phyloP scores from a whole-genome alignment of 1,140 invertebrate species.

The Hesperophylax magnus region DNA sequence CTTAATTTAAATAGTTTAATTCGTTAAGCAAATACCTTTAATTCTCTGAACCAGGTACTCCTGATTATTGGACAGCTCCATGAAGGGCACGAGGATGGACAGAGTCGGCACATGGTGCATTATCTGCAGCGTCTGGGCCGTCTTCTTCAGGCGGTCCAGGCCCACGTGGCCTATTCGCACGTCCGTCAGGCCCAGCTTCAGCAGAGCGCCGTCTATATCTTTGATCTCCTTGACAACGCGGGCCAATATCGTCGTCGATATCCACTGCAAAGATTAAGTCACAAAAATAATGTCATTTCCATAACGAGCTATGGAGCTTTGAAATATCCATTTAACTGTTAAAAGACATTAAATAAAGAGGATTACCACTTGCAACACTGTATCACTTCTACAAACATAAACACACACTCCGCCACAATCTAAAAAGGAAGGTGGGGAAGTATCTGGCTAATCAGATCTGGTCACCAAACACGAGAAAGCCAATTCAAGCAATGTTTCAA shows the following conservation, averaged over 20 bases:
- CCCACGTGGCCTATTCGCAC: constrained; percentile 79
- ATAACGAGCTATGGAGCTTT: too few species aligned
- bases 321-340: too few species aligned
- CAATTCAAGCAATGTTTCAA: too few species aligned
- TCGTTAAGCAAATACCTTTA: constrained; percentile 63
- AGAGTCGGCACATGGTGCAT: constrained; percentile 78
- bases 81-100: constrained; percentile 80
- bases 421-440: too few species aligned
- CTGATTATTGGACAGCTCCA: constrained; percentile 85
- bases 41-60: constrained; percentile 87
- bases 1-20: too few species aligned
- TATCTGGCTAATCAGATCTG: too few species aligned
- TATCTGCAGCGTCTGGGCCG: constrained; percentile 74
- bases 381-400: too few species aligned
- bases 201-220: constrained; percentile 76
- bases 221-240: constrained; percentile 80
- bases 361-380: too few species aligned
- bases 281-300: not conserved
- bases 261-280: constrained; percentile 75
- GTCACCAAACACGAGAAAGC: too few species aligned
- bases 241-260: constrained; percentile 82
- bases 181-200: constrained; percentile 79
- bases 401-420: too few species aligned
- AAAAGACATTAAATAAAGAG: too few species aligned
- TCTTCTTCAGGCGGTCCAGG: constrained; percentile 79